These are phyloP conservation scores for Pentamera pediparva DNA, from an alignment of 53 echinoderm and acorn worm genomes.

Conservation along the genomic window DNA sequence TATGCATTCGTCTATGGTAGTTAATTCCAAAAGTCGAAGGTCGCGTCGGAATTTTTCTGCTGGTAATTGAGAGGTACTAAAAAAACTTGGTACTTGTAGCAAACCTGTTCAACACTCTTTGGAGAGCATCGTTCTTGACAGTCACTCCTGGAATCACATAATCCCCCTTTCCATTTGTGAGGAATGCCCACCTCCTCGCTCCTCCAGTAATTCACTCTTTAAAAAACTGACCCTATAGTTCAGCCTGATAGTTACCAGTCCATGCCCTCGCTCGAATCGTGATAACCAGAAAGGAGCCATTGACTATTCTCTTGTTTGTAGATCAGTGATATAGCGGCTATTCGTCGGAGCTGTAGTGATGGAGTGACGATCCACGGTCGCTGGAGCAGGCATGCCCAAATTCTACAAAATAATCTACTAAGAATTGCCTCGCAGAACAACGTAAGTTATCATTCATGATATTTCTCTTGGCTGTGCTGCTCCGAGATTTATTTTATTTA, in stretches of 20 bases:
- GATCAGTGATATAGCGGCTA: slow-evolving; percentile 7
- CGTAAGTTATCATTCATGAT: slow-evolving; percentile 15
- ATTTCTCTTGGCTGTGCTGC: neutral
- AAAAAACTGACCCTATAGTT: too few species aligned
- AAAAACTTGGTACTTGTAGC: slow-evolving; percentile 1
- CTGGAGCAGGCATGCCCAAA: slow-evolving; percentile 20
- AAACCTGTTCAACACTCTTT: too few species aligned
- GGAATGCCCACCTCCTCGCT: too few species aligned
- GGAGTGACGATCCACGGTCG: slow-evolving; percentile 4
- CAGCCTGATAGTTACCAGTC: slow-evolving; percentile 7
- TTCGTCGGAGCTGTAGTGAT: slow-evolving; percentile 8
- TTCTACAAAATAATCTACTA: slow-evolving; percentile 9
- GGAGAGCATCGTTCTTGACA: too few species aligned
- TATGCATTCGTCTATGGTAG: slow-evolving; percentile 5
- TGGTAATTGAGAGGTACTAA: neutral
- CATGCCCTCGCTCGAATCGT: neutral
- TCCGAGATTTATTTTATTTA: neutral
- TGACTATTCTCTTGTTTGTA: neutral
- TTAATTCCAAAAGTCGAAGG: neutral
- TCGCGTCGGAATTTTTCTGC: neutral
- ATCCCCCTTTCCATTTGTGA: too few species aligned
- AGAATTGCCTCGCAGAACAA: slow-evolving; percentile 9
- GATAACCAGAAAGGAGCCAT: neutral
- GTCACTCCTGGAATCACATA: too few species aligned
- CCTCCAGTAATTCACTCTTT: too few species aligned